Base-by-base conservation (phyloP, 2,888 invertebrate species). In the Hydropsyche betteni region DNA sequence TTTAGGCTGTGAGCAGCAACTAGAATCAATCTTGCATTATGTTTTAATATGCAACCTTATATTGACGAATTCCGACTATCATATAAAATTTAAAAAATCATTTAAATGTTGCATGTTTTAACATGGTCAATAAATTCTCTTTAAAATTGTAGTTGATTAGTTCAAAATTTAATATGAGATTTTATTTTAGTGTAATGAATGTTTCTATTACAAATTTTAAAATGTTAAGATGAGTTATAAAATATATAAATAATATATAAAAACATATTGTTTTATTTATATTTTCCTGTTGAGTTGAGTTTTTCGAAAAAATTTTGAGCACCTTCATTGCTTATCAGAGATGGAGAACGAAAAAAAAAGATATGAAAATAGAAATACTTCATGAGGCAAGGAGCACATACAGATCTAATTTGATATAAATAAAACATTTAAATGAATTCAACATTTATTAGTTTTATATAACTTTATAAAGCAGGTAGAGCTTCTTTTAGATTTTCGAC, bases 1-100 rank as follows among this genome's bases (percentile, higher is more conserved):
- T 85, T 84, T 86, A 87, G 86, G 86, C 86, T 87, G 86, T 86
- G 85, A 85, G 82, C 86, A 86, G 86, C 85, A 81, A 24, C 61
- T 76, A 76, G 76, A 24, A 74, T 74, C 61, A 71, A 76, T 71
- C 72, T 74, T 68, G 64, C 71, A 61, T 69, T 71, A 38, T 76
- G 76, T 74, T 76, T 68, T 74, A 76, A 74, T 74, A 69, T 76
- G 74, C 74, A 76, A 76, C 64, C 61, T 50, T n/a, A 44, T 53
- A 76, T 58, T 38, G 64, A 73, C 38, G 68, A 74, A 73, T 73
- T 38, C 52, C 7, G 73, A 74, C 74, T 76, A 74, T 69, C 74
- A 76, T 74, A 58, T 51, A 74, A 52, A 76, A 71, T 36, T 69
- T 44, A 58, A 69, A 53, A 51, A 75, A 70, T 75, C 51, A 70